Conservation (phyloP, 2,113 vertebrate genomes). For the Paratilapia polleni region DNA sequence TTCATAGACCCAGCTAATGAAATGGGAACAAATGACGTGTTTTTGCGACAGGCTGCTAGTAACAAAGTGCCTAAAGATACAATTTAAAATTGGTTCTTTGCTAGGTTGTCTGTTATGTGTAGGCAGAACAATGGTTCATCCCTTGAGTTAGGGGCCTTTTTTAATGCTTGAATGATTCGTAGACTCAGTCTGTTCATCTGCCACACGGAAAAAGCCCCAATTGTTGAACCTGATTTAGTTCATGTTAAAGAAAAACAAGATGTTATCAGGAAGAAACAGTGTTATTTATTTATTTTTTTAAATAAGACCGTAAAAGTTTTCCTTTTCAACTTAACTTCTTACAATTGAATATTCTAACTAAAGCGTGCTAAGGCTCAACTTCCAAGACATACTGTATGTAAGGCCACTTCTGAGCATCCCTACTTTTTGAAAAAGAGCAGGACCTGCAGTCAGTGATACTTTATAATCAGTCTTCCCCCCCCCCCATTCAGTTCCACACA, state of each 20-base stretch:
- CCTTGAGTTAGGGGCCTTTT: too few relatives aligned
- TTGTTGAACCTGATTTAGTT: neutral
- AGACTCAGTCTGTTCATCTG: neutral
- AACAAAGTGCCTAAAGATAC: too few relatives aligned
- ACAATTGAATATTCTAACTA: constrained; percentile 48
- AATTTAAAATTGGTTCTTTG: too few relatives aligned
- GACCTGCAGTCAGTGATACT: neutral
- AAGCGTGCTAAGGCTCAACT: constrained; percentile 1
- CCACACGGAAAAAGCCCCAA: neutral
- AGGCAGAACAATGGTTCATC: too few relatives aligned
- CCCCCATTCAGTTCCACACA: neutral
- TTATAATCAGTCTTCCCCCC: neutral
- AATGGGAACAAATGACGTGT: too few relatives aligned
- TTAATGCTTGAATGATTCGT: too few relatives aligned
- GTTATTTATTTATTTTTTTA: constrained; percentile 29
- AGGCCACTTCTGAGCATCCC: constrained; percentile 36
- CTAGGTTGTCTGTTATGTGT: too few relatives aligned
- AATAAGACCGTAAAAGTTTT: constrained; percentile 28
- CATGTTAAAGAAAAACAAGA: neutral
- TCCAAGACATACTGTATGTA: constrained; percentile 17
- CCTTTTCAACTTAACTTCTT: neutral
- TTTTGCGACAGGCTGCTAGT: too few relatives aligned
- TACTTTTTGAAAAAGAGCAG: neutral
- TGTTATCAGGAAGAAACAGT: neutral
- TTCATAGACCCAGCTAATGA: too few relatives aligned